Conservation (phyloP, 64 coral and sea anemone genomes). For the Platygyra sinensis region DNA sequence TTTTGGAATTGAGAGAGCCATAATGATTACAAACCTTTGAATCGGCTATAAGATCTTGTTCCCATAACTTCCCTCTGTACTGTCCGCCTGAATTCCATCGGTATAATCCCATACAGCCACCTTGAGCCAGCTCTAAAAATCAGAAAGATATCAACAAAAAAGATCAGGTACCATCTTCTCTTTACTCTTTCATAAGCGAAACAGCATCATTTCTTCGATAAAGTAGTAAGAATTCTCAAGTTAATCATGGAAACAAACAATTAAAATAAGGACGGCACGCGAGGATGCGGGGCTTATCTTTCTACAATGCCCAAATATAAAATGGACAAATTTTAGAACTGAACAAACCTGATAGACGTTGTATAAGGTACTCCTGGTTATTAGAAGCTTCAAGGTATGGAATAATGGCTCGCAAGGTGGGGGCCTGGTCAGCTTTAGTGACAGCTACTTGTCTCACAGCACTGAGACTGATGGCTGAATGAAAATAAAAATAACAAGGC, state of each 20-base stretch:
- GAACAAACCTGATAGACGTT: conserved; percentile 80
- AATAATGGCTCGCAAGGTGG: conserved; percentile 77
- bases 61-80: conserved; percentile 89
- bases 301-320: background rate
- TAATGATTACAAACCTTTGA: conserved; percentile 64
- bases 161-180: too few species aligned
- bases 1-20: too few species aligned
- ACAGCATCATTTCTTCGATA: background rate
- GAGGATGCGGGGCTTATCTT: too few species aligned
- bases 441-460: conserved; percentile 86
- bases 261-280: too few species aligned
- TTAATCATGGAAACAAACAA: too few species aligned
- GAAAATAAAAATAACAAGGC: background rate
- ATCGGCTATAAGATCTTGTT: conserved; percentile 83
- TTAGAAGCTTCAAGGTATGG: conserved; percentile 94
- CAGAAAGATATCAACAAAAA: background rate
- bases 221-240: too few species aligned
- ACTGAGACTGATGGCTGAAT: conserved; percentile 82
- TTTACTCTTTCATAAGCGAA: background rate
- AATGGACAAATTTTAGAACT: background rate
- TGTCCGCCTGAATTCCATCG: conserved; percentile 91
- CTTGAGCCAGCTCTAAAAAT: conserved; percentile 82
- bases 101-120: conserved; percentile 91
- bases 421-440: conserved; percentile 91
- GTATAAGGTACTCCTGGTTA: conserved; percentile 96